Percentiles rank a stretch among this genome's conserved stretches.
These are phyloP conservation scores for Cephus sareptanus DNA, from an alignment of 2,888 invertebrate species.

Conservation along the genomic window DNA sequence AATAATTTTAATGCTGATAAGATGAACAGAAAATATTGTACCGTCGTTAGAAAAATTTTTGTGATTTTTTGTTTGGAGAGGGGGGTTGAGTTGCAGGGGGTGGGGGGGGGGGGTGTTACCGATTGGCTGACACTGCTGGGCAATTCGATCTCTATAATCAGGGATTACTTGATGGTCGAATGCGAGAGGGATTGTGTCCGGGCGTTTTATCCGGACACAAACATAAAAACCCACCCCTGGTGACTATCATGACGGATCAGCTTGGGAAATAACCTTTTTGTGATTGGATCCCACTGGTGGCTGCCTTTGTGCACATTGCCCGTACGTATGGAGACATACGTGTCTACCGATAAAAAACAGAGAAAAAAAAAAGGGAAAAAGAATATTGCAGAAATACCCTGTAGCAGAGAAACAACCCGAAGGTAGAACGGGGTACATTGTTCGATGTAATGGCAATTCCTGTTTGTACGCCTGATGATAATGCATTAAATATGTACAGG, in stretches of 20 bases:
- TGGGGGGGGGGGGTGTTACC: not conserved
- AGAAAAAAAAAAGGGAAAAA: not conserved
- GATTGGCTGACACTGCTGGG: conserved; percentile 16
- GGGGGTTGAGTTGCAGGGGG: not conserved
- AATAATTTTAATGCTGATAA: not conserved
- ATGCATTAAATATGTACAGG: not conserved
- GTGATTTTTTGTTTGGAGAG: not conserved
- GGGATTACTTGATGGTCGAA: conserved; percentile 45
- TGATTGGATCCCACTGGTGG: conserved; percentile 22
- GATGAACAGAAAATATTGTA: not conserved
- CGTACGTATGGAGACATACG: not conserved
- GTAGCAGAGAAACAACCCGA: not conserved
- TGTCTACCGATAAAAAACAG: not conserved
- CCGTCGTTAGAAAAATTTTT: not conserved
- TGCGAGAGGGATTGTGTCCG: conserved; percentile 14
- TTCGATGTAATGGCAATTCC: not conserved
- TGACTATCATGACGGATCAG: conserved; percentile 8
- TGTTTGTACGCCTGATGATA: not conserved
- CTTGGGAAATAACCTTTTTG: conserved; percentile 16
- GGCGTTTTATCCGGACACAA: conserved; percentile 27
- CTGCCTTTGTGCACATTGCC: conserved; percentile 14
- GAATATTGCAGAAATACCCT: not conserved
- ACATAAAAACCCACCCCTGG: conserved; percentile 42
- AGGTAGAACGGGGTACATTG: not conserved
- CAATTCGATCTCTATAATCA: conserved; percentile 62